These are phyloP conservation scores for Cranoglanis bouderius DNA, from an alignment of 2,113 vertebrate species.

Conservation along the genomic window DNA sequence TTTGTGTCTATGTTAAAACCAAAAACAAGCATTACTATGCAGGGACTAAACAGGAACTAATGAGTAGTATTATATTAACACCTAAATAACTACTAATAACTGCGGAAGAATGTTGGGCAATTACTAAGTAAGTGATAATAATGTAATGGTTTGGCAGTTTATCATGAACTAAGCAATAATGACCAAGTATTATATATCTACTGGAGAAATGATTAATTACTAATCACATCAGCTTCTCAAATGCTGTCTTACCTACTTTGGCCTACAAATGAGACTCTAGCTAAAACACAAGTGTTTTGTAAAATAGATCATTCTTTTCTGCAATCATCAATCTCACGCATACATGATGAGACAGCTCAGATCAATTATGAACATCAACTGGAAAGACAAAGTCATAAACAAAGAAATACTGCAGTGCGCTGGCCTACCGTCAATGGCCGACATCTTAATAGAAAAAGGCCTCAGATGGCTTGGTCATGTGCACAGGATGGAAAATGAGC, in stretches of 20 bases:
- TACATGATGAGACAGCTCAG: too few species aligned
- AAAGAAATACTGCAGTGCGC: too few species aligned
- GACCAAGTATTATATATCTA: neutral
- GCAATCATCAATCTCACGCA: too few species aligned
- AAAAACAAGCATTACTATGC: neutral
- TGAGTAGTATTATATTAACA: neutral
- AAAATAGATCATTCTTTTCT: neutral
- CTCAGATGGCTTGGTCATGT: too few species aligned
- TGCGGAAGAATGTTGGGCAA: neutral
- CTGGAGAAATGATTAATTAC: neutral
- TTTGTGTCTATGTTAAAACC: neutral
- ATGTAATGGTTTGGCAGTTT: neutral
- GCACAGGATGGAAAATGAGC: too few species aligned
- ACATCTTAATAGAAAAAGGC: too few species aligned
- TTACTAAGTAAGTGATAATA: neutral
- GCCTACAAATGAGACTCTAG: neutral
- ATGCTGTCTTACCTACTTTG: neutral
- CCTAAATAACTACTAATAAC: neutral
- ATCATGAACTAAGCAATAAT: neutral
- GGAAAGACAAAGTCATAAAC: too few species aligned
- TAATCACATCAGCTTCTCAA: neutral
- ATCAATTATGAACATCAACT: too few species aligned
- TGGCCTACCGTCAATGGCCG: too few species aligned
- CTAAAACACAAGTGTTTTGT: neutral
- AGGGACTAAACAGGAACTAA: neutral